Evolutionary conservation across 2,888 invertebrate genomes (phyloP).

Genomic region (Chalcosyrphus nemorum): DNA sequence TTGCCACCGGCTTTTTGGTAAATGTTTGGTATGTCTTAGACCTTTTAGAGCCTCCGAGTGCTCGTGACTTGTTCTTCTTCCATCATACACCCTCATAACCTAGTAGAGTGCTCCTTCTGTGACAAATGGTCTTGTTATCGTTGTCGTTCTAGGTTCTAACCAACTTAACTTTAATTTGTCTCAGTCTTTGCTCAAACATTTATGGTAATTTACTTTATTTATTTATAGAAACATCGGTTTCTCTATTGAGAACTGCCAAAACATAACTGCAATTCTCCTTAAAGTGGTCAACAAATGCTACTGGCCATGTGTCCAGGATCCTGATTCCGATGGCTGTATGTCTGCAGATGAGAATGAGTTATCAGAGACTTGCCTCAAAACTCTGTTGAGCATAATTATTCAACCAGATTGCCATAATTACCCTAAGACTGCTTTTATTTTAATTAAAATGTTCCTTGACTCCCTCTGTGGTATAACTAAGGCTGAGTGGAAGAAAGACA

Average conservation of each 20-base stretch:
- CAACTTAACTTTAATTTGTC: too few species aligned
- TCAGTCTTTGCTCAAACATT: too few species aligned
- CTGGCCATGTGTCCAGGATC: conserved; percentile 80
- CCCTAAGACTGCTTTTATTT: conserved; percentile 84
- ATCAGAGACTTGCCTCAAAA: conserved; percentile 86
- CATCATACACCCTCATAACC: too few species aligned
- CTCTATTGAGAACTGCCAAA: conserved; percentile 80
- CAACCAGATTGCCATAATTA: conserved; percentile 86
- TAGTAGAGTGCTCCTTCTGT: too few species aligned
- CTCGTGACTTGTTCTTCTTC: too few species aligned
- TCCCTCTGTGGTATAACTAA: conserved; percentile 84
- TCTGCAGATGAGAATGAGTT: conserved; percentile 84
- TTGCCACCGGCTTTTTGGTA: too few species aligned
- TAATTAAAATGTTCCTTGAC: conserved; percentile 84
- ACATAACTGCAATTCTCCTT: conserved; percentile 80
- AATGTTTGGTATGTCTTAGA: too few species aligned
- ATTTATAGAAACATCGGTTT: conserved; percentile 79
- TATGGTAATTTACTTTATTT: too few species aligned
- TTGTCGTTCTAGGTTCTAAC: too few species aligned
- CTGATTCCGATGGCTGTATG: conserved; percentile 83
- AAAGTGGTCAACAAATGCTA: conserved; percentile 82
- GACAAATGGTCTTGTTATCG: too few species aligned
- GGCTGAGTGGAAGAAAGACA: conserved; percentile 82
- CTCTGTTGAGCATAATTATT: conserved; percentile 83
- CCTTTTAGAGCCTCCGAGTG: too few species aligned